Base-by-base conservation (phyloP, 2,797 vertebrate genomes). In the Kryptolebias ocellatus region DNA sequence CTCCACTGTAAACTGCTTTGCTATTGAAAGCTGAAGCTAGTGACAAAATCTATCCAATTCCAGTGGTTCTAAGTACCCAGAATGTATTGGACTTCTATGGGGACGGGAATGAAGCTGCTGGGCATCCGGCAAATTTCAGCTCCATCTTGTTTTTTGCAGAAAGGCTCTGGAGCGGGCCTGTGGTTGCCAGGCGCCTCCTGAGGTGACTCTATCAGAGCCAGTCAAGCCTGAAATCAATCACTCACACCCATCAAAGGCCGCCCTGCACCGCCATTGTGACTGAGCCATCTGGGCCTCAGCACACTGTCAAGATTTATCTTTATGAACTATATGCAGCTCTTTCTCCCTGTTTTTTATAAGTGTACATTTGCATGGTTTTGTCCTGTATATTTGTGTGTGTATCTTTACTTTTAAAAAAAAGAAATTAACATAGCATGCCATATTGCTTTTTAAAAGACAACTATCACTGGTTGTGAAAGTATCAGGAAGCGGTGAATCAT, bases 181-280 rank as follows among this genome's bases (percentile, higher is more conserved):
- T 66, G 87, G 89, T 93, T 94, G 91, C 92, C 92, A 93, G 88
- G 90, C 92, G 62, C 92, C 93, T 94, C 94, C 93, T 92, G 93
- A 94, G 92, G 93, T 93, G 94, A 94, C 92, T 94, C 94, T 93
- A 94, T 94, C 93, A 94, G 93, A 94, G 90, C 89, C 92, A 95
- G 93, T 94, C 92, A 92, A 94, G 94, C 94, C 92, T 94, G 91
- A 95, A 95, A 95, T 94, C 94, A 94, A 95, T 95, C 94, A 94
- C 93, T 94, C 94, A 94, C 92, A 93, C 89, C 92, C 93, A 94
- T 95, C 94, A 94, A 95, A 95, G 92, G 92, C 90, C 80, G 89
- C 90, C 89, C 87, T 91, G 89, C 90, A 89, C 88, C 62, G 85
- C 92, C 90, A 93, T 93, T 94, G 93, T 93, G 91, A 90, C 89